phyloP scores from a whole-genome alignment of 2,888 invertebrate species.

The Troides aeacus region DNA sequence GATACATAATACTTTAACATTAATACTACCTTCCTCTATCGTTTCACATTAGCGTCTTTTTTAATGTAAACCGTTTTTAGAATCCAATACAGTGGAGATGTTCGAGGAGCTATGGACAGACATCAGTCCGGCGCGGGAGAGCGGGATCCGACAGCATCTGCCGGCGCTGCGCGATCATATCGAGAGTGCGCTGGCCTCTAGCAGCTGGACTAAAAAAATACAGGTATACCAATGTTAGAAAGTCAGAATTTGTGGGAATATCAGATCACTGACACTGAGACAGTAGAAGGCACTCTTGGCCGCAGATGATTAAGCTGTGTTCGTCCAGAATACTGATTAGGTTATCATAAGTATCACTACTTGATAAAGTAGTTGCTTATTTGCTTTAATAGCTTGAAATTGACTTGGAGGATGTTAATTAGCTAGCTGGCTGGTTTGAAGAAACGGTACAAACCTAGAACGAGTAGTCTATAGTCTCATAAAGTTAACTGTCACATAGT shows the following conservation, averaged over 20 bases:
- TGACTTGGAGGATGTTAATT: too few relatives aligned
- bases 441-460: too few relatives aligned
- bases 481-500: too few relatives aligned
- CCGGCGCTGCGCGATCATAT: constrained; percentile 85
- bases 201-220: constrained; percentile 93
- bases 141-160: constrained; percentile 88
- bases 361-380: too few relatives aligned
- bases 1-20: neutral
- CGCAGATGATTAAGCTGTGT: too few relatives aligned
- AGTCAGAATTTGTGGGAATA: neutral
- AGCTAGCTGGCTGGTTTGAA: too few relatives aligned
- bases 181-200: constrained; percentile 86
- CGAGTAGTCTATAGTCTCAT: too few relatives aligned
- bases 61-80: constrained; percentile 36
- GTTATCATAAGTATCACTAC: too few relatives aligned
- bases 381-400: too few relatives aligned
- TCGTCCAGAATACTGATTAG: too few relatives aligned
- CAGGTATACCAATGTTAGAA: constrained; percentile 72
- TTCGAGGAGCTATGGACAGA: constrained; percentile 96
- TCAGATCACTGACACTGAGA: neutral
- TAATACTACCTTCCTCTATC: neutral
- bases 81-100: constrained; percentile 81
- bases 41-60: neutral
- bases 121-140: constrained; percentile 92
- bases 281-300: too few relatives aligned